Evolutionary conservation across 1,140 invertebrate genomes (phyloP).

Genomic region (Sesamia nonagrioides): DNA sequence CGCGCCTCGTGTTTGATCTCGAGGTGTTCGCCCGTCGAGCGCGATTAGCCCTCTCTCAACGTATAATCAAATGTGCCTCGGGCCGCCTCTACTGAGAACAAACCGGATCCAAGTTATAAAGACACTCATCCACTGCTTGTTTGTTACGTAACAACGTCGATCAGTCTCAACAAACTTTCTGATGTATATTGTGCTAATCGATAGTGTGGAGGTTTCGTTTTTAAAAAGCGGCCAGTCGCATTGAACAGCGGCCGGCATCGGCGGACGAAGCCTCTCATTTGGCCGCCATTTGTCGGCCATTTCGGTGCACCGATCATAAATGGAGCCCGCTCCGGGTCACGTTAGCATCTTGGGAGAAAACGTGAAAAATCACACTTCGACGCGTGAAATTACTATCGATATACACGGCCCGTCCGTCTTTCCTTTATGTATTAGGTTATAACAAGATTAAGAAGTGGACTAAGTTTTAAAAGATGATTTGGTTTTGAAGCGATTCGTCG

Average conservation of each 20-base stretch:
- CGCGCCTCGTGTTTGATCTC: constrained; percentile 87
- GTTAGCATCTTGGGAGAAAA: constrained; percentile 83
- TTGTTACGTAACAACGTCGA: constrained; percentile 9
- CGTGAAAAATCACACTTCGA: constrained; percentile 85
- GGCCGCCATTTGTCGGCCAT: constrained; percentile 86
- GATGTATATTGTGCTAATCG: constrained; percentile 56
- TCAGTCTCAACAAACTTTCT: constrained; percentile 40
- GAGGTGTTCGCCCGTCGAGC: constrained; percentile 86
- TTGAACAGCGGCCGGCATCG: constrained; percentile 73
- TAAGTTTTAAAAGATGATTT: constrained; percentile 17
- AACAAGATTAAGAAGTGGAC: constrained; percentile 38
- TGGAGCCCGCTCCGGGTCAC: constrained; percentile 83
- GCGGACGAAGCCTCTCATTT: constrained; percentile 86
- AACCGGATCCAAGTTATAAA: constrained; percentile 40
- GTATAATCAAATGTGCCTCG: constrained; percentile 86
- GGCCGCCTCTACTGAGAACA: constrained; percentile 67
- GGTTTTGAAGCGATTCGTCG: neutral
- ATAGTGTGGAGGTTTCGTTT: constrained; percentile 43
- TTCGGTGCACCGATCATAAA: constrained; percentile 86
- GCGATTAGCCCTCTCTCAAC: constrained; percentile 86
- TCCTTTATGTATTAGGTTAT: constrained; percentile 37
- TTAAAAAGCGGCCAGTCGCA: constrained; percentile 71
- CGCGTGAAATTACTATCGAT: constrained; percentile 75
- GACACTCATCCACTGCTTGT: constrained; percentile 59
- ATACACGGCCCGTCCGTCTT: constrained; percentile 25